Percentiles rank a stretch among this genome's conserved stretches.
Evolutionary conservation across 2,797 vertebrate species (phyloP).

Genomic region (Valencia hispanica): DNA sequence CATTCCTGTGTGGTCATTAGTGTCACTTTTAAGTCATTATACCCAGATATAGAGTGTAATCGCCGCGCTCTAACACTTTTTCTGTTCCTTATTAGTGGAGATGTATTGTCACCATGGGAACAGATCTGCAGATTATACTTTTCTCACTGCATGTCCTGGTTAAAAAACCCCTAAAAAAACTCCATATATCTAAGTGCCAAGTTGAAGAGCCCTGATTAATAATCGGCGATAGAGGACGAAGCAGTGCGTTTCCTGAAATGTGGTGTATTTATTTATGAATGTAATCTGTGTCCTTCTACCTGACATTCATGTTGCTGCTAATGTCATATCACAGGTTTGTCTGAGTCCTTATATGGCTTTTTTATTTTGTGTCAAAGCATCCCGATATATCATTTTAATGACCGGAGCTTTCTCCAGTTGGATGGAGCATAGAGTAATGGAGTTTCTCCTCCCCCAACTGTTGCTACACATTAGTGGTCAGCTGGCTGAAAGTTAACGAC

Average conservation of each 20-base stretch:
- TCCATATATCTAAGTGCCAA: constrained; percentile 55
- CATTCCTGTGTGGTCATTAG: background rate
- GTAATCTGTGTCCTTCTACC: constrained; percentile 20
- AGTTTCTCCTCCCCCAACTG: background rate
- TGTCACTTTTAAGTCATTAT: background rate
- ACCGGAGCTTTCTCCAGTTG: background rate
- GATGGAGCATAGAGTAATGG: background rate
- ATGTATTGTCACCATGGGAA: constrained; percentile 83
- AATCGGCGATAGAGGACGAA: constrained; percentile 43
- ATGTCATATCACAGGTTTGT: background rate
- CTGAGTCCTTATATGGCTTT: background rate
- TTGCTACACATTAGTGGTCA: background rate
- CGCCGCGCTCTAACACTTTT: background rate
- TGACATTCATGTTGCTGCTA: background rate
- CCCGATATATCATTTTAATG: background rate
- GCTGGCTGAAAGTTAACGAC: background rate
- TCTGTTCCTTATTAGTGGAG: constrained; percentile 56
- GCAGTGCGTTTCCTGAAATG: background rate
- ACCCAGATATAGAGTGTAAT: constrained; percentile 3
- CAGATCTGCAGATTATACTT: constrained; percentile 68
- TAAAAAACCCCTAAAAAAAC: constrained; percentile 3
- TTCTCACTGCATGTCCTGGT: constrained; percentile 60
- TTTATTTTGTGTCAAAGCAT: background rate
- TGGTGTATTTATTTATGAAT: constrained; percentile 10
- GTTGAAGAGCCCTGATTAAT: constrained; percentile 42